phyloP scores from a whole-genome alignment of 2,797 vertebrate species.

The Chromobotia macracanthus region DNA sequence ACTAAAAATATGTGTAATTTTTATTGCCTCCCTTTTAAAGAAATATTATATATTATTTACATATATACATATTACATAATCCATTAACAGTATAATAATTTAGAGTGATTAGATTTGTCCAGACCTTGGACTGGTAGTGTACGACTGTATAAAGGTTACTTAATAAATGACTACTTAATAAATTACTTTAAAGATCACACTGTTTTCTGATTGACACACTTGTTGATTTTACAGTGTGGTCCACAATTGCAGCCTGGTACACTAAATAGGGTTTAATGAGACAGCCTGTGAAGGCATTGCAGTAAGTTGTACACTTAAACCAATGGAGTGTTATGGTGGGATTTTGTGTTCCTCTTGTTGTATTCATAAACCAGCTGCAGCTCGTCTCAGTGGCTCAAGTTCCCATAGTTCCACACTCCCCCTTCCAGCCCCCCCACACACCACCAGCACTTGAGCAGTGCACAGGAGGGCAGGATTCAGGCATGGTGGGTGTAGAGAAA shows the following conservation, averaged over 20 bases:
- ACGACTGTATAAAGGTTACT: background rate
- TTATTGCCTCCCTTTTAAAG: too few species aligned
- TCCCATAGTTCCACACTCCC: background rate
- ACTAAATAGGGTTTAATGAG: constrained; percentile 30
- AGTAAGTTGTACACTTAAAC: constrained; percentile 40
- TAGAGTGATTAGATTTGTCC: too few species aligned
- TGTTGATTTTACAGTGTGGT: constrained; percentile 6
- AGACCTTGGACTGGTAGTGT: background rate
- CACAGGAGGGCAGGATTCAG: background rate
- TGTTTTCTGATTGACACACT: background rate
- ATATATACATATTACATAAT: too few species aligned
- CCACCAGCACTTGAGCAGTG: background rate
- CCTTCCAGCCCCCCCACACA: background rate
- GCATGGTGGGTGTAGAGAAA: background rate
- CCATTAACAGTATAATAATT: too few species aligned
- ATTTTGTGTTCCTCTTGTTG: constrained; percentile 47
- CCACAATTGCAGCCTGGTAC: constrained; percentile 8
- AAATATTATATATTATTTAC: too few species aligned
- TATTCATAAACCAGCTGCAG: constrained; percentile 58
- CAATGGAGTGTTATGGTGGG: constrained; percentile 43
- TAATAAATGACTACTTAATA: too few species aligned
- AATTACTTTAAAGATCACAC: background rate
- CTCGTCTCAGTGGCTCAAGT: constrained; percentile 43
- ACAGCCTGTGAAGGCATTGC: constrained; percentile 15
- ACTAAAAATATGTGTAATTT: too few species aligned